Conservation (phyloP, 1,140 invertebrate genomes). For the Hylaeus anthracinus region DNA sequence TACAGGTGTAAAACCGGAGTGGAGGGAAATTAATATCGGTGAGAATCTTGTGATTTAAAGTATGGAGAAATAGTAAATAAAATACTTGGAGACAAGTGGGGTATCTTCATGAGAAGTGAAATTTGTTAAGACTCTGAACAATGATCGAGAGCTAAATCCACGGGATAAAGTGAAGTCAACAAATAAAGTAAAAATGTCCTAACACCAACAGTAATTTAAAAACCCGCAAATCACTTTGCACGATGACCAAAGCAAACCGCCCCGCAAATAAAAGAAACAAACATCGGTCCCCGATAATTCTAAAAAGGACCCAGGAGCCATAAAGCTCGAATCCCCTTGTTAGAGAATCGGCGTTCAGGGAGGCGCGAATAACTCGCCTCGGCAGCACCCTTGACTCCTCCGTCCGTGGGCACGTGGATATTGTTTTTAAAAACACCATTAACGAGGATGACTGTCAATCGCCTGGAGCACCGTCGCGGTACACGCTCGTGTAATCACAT, state of each 20-base stretch:
- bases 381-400: slow-evolving; percentile 52
- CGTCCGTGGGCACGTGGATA: slow-evolving; percentile 72
- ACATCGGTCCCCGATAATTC: background rate
- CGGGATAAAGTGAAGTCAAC: too few species aligned
- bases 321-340: slow-evolving; percentile 8
- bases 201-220: too few species aligned
- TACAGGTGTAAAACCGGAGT: slow-evolving; percentile 6
- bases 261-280: background rate
- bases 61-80: too few species aligned
- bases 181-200: too few species aligned
- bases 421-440: slow-evolving; percentile 82
- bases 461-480: slow-evolving; percentile 71
- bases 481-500: slow-evolving; percentile 78
- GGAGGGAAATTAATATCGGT: background rate
- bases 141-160: too few species aligned
- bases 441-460: slow-evolving; percentile 79
- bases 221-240: too few species aligned
- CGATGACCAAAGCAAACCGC: too few species aligned
- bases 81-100: too few species aligned
- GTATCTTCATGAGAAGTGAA: too few species aligned
- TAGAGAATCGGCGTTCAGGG: background rate
- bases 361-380: slow-evolving; percentile 52
- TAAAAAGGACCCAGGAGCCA: background rate
- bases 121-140: too few species aligned
- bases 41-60: too few species aligned